Evolutionary conservation across 2,113 vertebrate species (phyloP).

Genomic region (Sceloporus tristichus): DNA sequence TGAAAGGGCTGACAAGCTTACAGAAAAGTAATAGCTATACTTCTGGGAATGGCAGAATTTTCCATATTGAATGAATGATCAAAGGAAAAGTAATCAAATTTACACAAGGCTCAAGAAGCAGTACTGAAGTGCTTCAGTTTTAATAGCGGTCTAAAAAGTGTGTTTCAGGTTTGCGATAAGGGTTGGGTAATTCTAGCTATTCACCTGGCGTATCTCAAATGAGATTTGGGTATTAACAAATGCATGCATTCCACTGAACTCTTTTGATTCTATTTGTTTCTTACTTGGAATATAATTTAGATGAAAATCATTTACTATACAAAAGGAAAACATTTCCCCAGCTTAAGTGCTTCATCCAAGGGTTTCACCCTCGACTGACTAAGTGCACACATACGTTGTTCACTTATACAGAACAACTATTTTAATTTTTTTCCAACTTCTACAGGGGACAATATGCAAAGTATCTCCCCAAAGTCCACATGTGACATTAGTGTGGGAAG

Average conservation of each 20-base stretch:
- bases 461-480: neutral
- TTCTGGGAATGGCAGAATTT: constrained; percentile 40
- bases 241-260: neutral
- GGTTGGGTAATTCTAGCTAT: neutral
- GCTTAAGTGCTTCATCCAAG: neutral
- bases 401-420: neutral
- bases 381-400: neutral
- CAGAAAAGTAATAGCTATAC: constrained; percentile 35
- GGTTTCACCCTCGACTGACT: neutral
- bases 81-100: constrained; percentile 50
- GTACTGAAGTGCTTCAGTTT: neutral
- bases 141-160: neutral
- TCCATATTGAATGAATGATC: neutral
- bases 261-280: neutral
- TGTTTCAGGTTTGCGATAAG: neutral
- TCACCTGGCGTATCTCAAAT: neutral
- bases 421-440: neutral
- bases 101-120: constrained; percentile 19
- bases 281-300: neutral
- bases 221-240: neutral
- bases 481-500: neutral
- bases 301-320: neutral
- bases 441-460: neutral
- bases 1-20: constrained; percentile 47
- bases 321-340: no score